Evolutionary conservation across 2,113 vertebrate species (phyloP), one percentile per base, ranked within the genome.

Genomic region (Aspiorhynchus laticeps): DNA sequence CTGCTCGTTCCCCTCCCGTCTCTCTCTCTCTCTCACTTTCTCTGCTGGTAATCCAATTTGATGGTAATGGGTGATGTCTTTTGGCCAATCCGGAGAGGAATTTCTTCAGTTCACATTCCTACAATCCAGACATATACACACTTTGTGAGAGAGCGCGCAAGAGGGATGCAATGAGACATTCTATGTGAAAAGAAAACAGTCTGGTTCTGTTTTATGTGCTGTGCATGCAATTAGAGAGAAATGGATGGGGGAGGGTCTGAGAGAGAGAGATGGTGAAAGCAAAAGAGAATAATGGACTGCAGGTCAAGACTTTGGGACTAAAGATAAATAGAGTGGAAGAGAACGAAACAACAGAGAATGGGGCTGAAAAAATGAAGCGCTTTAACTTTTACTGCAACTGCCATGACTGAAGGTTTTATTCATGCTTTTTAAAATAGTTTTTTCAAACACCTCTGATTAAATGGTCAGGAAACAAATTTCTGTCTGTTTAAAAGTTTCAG

Each of bases 171-270:
- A 88, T 90, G 90, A 91, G 91, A 90, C 89, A 90, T 65, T 78
- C 89, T 91, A 87, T 90, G 89, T 84, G 86, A 85, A 85, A 89
- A 88, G 89, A 89, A 90, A 95, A 93, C 92, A 94, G 93, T 95
- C 92, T 94, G 94, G 91, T 93, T 94, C 89, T 94, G 93, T 94
- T 94, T 95, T 94, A 92, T 94, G 92, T 94, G 93, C 92, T 91
- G 93, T 93, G 93, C 93, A 87, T 90, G 92, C 90, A 94, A 95
- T 94, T 95, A 94, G 92, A 93, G 87, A 87, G 41, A 88, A 83
- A 86, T 83, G 83, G 33, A 80, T 83, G 59, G 84, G 67, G 85
- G 7, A 80, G 86, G 85, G 33, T 84, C 73, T 19, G 15, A 51
- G 36, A 15, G 48, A 15, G 48, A 65, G 71, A 38, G 46, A 78